Evolutionary conservation across 2,113 vertebrate species (phyloP).

Genomic region (Petroica traversi): DNA sequence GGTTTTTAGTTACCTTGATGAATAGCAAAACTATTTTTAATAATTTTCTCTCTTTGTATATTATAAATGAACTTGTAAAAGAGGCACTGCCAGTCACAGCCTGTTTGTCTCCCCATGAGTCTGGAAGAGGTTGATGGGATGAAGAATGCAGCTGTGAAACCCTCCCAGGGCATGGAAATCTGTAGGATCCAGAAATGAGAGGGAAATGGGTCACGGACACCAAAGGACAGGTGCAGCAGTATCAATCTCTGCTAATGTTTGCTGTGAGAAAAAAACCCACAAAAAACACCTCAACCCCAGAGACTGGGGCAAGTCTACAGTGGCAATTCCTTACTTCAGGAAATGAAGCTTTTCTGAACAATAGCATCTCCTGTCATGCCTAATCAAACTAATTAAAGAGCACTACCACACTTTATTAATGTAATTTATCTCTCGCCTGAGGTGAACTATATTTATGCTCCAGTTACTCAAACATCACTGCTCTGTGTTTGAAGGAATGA

Average conservation of each 20-base stretch:
- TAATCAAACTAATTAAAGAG: constrained; percentile 74
- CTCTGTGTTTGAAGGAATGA: constrained; percentile 54
- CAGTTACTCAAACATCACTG: constrained; percentile 63
- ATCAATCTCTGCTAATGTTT: not conserved
- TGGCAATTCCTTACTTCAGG: constrained; percentile 40
- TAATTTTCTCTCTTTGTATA: not conserved
- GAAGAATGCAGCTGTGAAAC: not conserved
- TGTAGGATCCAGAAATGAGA: not conserved
- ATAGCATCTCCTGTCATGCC: constrained; percentile 50
- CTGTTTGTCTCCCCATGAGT: not conserved
- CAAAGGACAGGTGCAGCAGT: not conserved
- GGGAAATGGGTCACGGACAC: not conserved
- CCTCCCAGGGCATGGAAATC: fast-evolving
- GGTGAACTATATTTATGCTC: constrained; percentile 71
- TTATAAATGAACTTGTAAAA: not conserved
- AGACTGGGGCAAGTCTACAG: not conserved
- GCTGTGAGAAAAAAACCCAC: not conserved
- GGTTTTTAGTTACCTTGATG: not conserved
- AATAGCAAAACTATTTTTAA: not conserved
- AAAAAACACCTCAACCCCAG: not conserved
- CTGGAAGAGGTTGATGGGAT: not conserved
- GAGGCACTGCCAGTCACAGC: fast-evolving
- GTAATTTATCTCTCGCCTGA: constrained; percentile 71
- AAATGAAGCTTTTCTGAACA: constrained; percentile 51
- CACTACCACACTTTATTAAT: constrained; percentile 68